Base-by-base conservation (phyloP, 1,140 invertebrate genomes). In the Rhysida immarginata region DNA sequence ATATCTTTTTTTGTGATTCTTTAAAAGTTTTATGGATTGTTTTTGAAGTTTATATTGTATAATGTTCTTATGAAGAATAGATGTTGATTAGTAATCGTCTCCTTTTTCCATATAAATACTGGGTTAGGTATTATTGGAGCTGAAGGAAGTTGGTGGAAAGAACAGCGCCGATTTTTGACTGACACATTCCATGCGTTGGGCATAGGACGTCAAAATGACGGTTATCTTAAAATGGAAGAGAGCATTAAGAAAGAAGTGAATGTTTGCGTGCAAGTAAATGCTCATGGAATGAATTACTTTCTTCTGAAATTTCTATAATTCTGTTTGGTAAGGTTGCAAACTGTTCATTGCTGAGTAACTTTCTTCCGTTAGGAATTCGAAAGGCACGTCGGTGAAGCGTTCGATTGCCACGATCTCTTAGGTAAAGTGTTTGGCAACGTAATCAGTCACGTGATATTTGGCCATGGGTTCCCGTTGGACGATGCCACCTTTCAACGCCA, bases 121-220 rank as follows among this genome's bases (percentile, higher is more conserved):
- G n/a, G n/a, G n/a, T n/a, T 16, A 90, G 87, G 87, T 51, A 67
- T 91, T 2, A 84, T 90, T 63, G 85, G 83, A 57, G 77, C 87
- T 1, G 82, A 89, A 67, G 88, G 88, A 0, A 73, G 77, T 2
- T 63, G 81, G 18, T 95, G 90, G 89, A 81, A 77, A 60, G 81
- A 90, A 60, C 86, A 92, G 61, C 73, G 89, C 25, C 81, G 79
- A 63, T 83, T 91, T 59, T 75, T 83, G 0, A 71, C 78, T 1
- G 71, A 71, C 2, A 83, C 80, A 68, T 70, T 95, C 8, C 82
- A 84, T 66, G 77, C 79, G 52, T 75, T 90, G 53, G 87, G 89
- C 1, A 82, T 84, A 73, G 74, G 78, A 2, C 84, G 83, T 61
- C 61, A 59, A 21, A 76, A 79, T 5, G 54, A 69, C 2, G 77